These are phyloP conservation scores for Caenorhabditis macrosperma DNA, from an alignment of 2,888 invertebrate genomes.

Conservation along the genomic window DNA sequence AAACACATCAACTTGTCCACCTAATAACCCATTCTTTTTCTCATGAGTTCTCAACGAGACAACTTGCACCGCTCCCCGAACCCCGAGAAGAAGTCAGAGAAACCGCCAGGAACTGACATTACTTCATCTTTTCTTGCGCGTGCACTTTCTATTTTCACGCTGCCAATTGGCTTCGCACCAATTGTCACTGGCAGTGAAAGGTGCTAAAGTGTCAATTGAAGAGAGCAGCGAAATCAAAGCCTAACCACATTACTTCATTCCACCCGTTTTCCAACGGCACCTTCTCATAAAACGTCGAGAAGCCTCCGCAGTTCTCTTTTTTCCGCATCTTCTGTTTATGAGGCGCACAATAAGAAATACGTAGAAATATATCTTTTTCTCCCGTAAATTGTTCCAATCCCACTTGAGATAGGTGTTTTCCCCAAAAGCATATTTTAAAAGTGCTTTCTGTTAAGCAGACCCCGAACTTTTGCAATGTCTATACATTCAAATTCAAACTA, in stretches of 20 bases:
- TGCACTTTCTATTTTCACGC: slow-evolving; percentile 16
- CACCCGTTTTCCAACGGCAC: neutral
- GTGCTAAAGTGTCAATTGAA: slow-evolving; percentile 8
- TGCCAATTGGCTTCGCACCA: slow-evolving; percentile 1
- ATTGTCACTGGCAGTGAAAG: neutral
- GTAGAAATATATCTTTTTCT: neutral
- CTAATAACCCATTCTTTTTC: slow-evolving; percentile 49
- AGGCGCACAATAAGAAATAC: slow-evolving; percentile 10
- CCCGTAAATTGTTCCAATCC: no score
- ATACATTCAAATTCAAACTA: neutral
- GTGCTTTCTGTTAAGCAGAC: neutral
- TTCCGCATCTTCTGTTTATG: neutral
- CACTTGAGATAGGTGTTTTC: no score
- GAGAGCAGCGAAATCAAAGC: neutral
- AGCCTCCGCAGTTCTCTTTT: slow-evolving; percentile 7
- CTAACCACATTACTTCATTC: slow-evolving; percentile 5
- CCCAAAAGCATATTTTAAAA: neutral
- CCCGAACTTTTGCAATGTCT: no score
- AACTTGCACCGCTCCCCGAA: slow-evolving; percentile 8
- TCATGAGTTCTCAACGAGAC: slow-evolving; percentile 39
- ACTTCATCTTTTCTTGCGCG: neutral
- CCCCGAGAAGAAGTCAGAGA: slow-evolving; percentile 41
- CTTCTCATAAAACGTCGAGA: slow-evolving; percentile 19
- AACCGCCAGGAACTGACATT: no score
- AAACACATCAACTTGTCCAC: slow-evolving; percentile 4